These are phyloP conservation scores for Orchestes rusci DNA, from an alignment of 2,888 invertebrate species.

Conservation along the genomic window DNA sequence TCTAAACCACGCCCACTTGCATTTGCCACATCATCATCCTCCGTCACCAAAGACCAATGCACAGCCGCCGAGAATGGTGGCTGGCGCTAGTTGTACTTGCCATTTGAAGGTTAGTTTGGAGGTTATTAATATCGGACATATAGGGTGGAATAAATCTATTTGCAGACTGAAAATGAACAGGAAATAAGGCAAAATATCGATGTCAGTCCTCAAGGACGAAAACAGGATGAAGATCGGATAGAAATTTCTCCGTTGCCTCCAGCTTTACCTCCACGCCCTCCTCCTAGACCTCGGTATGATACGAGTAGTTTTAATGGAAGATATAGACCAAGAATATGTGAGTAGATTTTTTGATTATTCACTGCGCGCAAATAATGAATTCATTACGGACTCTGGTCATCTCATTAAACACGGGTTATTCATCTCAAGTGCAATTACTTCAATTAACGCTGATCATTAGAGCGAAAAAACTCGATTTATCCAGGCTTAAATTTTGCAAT, in stretches of 20 bases:
- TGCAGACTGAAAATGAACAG: not conserved
- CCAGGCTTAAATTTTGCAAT: no score
- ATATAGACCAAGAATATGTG: conserved; percentile 29
- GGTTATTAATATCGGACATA: not conserved
- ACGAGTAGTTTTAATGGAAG: conserved; percentile 37
- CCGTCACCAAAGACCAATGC: conserved; percentile 34
- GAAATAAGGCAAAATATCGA: conserved; percentile 16
- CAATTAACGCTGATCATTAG: no score
- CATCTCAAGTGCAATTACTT: no score
- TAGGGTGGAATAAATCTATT: not conserved
- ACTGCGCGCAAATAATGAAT: no score
- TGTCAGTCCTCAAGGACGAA: conserved; percentile 30
- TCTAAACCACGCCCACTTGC: conserved; percentile 35
- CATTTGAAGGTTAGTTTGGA: conserved; percentile 34
- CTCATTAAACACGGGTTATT: no score
- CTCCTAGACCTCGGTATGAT: conserved; percentile 42
- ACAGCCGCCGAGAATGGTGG: not conserved
- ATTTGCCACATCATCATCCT: conserved; percentile 36
- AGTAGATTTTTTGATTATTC: conserved; percentile 3
- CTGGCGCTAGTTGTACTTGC: conserved; percentile 39
- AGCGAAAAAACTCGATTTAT: no score
- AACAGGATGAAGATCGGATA: conserved; percentile 43
- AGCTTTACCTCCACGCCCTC: conserved; percentile 45
- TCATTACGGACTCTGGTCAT: no score
- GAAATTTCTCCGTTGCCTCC: conserved; percentile 45